A percentile compares a stretch with the other conserved stretches of the same genome.
Conservation (phyloP, 2,888 invertebrate genomes). For the Augiades crinisus region DNA sequence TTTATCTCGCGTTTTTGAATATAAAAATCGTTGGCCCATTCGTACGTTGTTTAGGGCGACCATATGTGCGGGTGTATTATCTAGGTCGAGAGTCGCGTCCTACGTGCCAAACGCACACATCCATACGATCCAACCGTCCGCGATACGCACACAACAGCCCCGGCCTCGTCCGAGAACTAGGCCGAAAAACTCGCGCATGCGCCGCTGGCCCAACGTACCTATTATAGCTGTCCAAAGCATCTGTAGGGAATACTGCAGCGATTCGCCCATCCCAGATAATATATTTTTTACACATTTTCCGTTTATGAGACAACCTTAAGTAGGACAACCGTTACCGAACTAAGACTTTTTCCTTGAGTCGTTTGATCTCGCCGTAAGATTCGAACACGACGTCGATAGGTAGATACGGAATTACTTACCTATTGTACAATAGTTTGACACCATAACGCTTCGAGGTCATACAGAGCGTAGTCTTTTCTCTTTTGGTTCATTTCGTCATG, state of each 20-base stretch:
- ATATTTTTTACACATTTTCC: slow-evolving; percentile 3
- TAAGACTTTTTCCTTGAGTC: neutral
- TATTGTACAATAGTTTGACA: neutral
- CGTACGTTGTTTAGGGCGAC: slow-evolving; percentile 15
- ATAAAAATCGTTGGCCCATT: neutral
- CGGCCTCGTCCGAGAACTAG: slow-evolving; percentile 56
- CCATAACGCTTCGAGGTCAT: neutral
- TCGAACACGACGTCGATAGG: neutral
- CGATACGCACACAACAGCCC: slow-evolving; percentile 35
- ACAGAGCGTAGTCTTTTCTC: neutral
- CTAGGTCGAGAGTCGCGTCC: slow-evolving; percentile 60
- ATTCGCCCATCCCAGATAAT: neutral
- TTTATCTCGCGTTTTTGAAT: neutral
- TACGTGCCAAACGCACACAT: slow-evolving; percentile 58
- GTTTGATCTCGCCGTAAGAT: neutral
- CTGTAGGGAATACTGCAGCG: slow-evolving; percentile 8
- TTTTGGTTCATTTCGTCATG: too few relatives aligned
- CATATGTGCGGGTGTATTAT: slow-evolving; percentile 33
- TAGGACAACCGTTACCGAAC: neutral
- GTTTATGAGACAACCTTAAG: slow-evolving; percentile 1
- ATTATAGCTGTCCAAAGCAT: slow-evolving; percentile 27
- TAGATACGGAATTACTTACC: neutral
- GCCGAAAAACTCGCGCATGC: slow-evolving; percentile 66
- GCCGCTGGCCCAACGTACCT: slow-evolving; percentile 30
- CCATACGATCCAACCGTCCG: slow-evolving; percentile 33